Evolutionary conservation across 2,888 invertebrate species (phyloP).

Genomic region (Lithosia quadra): DNA sequence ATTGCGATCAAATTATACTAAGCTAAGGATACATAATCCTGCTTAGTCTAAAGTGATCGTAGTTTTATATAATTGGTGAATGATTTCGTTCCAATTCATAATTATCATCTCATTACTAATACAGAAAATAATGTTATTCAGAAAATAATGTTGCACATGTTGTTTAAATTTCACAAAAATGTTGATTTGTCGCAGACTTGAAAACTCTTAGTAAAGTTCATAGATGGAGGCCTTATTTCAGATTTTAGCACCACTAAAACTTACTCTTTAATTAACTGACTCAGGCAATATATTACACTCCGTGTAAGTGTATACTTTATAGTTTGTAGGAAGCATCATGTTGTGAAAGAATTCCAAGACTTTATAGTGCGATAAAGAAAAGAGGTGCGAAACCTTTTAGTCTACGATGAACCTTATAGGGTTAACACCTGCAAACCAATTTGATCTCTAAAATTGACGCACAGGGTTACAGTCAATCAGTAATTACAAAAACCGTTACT

Average conservation of each 20-base stretch:
- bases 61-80: not conserved
- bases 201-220: not conserved
- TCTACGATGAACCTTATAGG: not conserved
- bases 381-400: not conserved
- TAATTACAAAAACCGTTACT: constrained; percentile 18
- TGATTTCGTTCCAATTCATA: too few relatives aligned
- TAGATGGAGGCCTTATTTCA: not conserved
- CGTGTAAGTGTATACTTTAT: not conserved
- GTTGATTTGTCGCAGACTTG: not conserved
- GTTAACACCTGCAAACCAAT: not conserved
- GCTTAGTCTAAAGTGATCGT: not conserved
- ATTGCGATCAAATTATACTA: too few relatives aligned
- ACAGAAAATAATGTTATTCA: too few relatives aligned
- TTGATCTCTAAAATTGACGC: not conserved
- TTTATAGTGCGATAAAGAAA: not conserved
- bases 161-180: too few relatives aligned
- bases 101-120: too few relatives aligned
- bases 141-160: too few relatives aligned
- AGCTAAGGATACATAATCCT: not conserved
- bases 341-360: not conserved
- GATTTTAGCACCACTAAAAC: not conserved
- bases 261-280: not conserved
- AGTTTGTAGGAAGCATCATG: not conserved
- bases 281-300: not conserved
- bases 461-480: not conserved